Base-by-base conservation (phyloP, 2,113 vertebrate genomes). In the Neopipo cinnamomea region DNA sequence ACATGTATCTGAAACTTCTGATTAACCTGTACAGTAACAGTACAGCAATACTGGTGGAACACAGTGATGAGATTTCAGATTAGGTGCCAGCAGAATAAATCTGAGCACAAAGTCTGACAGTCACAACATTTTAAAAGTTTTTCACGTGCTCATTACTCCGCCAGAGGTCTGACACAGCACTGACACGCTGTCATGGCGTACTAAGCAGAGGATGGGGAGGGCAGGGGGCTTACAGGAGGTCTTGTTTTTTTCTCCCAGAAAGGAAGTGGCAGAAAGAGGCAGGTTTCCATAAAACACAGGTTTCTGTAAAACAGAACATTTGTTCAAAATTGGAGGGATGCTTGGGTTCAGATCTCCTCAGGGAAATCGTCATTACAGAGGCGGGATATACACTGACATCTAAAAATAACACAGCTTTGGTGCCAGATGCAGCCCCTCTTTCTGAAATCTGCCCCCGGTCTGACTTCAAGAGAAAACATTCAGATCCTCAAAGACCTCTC, bases 401-500 rank as follows among this genome's bases (percentile, higher is more conserved):
- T 59, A 39, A 86, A 96, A 93, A 68, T 84, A 93, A 81, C 35
- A 27, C 47, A 28, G 31, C 49, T 55, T 28, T 15, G 44, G 68
- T 86, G 82, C 58, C 85, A 88, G 50, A 85, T 30, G 44, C 47
- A 94, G 75, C n/a, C 59, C 42, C 82, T 90, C 59, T 80, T 79
- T 71, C 82, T 83, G 68, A 90, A 95, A 88, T 52, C 55, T 88
- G 82, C 68, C 79, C 82, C 79, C 49, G 47, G 72, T 68, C 68
- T 53, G 12, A 75, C 76, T 93, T 88, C 80, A 89, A 79, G 70
- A 74, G 58, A 63, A 94, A 84, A 61, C 33, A 83, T 35, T 65
- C 35, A 65, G 25, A 74, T 91, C 47, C 85, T 93, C 85, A 88
- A 90, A 97, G 79, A 58, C 35, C 47, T 74, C 75, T 93, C 85